Percentiles rank a stretch among this genome's conserved stretches.
Conservation (phyloP, 2,113 vertebrate species). For the Dipodomys spectabilis region DNA sequence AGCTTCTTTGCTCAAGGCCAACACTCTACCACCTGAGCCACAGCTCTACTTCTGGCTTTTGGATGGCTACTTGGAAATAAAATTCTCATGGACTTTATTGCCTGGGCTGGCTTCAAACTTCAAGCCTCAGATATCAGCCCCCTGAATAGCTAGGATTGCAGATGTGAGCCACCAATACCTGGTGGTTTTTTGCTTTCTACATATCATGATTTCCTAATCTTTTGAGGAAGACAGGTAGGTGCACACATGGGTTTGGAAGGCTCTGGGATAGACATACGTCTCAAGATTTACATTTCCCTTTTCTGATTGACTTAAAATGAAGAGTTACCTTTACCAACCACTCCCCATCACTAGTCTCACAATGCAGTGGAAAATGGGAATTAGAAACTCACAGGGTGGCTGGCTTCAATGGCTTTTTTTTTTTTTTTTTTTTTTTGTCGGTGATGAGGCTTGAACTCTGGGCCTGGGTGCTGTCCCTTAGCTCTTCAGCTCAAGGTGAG, state of each 20-base stretch:
- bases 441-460: no score
- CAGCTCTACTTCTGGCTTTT: no score
- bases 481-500: no score
- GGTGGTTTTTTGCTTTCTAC: background rate
- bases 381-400: background rate
- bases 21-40: no score
- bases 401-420: background rate
- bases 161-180: background rate
- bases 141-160: background rate
- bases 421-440: no score
- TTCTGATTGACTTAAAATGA: background rate
- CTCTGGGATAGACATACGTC: background rate
- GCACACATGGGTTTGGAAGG: background rate
- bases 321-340: background rate
- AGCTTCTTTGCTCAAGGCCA: no score
- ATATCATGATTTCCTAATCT: background rate
- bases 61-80: no score
- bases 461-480: no score
- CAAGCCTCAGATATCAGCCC: no score
- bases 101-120: no score
- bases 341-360: background rate
- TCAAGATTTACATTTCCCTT: rapidly evolving
- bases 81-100: no score
- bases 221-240: background rate
- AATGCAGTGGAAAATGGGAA: background rate